Conservation (phyloP, 2,888 invertebrate species). For the Liopterus haemorrhoidalis region DNA sequence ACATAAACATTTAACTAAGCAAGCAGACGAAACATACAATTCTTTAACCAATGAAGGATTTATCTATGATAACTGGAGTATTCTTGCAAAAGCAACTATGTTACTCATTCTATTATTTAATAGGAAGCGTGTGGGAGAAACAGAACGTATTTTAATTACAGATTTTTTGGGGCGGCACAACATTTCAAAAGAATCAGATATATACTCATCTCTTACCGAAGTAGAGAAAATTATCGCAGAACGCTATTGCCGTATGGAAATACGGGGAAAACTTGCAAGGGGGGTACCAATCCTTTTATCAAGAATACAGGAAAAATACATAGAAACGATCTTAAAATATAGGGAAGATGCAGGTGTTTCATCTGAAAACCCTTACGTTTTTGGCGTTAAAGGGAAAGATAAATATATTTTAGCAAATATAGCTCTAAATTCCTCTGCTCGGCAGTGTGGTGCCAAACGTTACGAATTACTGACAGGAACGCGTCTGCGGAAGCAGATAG, state of each 20-base stretch:
- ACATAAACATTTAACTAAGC: not conserved
- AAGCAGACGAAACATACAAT: not conserved
- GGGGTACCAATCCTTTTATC: not conserved
- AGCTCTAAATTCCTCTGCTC: not conserved
- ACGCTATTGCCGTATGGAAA: slow-evolving; percentile 1
- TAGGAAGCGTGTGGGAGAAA: slow-evolving; percentile 1
- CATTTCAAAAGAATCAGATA: not conserved
- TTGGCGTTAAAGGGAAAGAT: not conserved
- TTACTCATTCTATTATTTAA: not conserved
- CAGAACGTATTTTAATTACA: not conserved
- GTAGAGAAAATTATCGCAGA: not conserved
- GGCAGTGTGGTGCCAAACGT: not conserved
- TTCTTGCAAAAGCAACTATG: slow-evolving; percentile 3
- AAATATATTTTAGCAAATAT: not conserved
- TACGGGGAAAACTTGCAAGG: not conserved
- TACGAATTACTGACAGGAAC: not conserved
- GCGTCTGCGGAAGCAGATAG: slow-evolving; percentile 1
- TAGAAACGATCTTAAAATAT: not conserved
- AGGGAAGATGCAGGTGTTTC: not conserved
- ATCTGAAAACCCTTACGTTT: slow-evolving; percentile 1
- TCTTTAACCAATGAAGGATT: not conserved
- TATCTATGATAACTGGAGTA: not conserved
- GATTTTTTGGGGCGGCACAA: not conserved
- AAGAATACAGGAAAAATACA: slow-evolving; percentile 1
- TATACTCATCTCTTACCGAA: not conserved